Percentiles rank a stretch among this genome's conserved stretches.
phyloP scores from a whole-genome alignment of 2,113 vertebrate genomes.

The Pristiophorus japonicus region DNA sequence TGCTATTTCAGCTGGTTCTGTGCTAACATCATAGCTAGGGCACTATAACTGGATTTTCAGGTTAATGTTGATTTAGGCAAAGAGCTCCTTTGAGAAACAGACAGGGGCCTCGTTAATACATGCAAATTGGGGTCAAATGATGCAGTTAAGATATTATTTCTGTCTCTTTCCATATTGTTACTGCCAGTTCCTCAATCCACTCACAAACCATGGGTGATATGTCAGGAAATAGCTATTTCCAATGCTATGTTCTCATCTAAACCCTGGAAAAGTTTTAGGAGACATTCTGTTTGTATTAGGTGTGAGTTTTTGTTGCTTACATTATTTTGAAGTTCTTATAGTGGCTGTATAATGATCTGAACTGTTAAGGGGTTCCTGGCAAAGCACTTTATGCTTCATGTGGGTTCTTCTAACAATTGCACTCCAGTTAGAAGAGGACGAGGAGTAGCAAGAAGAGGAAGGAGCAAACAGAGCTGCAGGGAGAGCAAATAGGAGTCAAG shows the following conservation, averaged over 20 bases:
- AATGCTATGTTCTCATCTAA: not conserved
- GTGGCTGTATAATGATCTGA: not conserved
- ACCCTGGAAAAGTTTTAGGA: not conserved
- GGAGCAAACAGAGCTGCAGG: not conserved
- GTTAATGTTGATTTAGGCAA: not conserved
- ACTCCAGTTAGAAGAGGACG: not conserved
- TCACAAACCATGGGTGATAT: not conserved
- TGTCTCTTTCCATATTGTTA: not conserved
- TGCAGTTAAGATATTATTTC: not conserved
- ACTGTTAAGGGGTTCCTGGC: not conserved
- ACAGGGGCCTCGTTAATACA: not conserved
- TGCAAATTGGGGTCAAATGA: not conserved
- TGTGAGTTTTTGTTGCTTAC: not conserved
- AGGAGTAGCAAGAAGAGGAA: not conserved
- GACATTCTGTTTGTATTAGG: not conserved
- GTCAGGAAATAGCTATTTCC: not conserved
- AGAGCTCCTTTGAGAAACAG: not conserved
- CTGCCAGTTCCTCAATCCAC: not conserved
- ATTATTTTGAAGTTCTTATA: not conserved
- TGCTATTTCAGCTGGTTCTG: conserved; percentile 10
- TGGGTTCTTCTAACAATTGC: not conserved
- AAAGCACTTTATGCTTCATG: not conserved
- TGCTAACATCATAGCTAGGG: not conserved
- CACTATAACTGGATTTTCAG: not conserved
- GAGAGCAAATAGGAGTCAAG: not conserved